Base-by-base conservation (phyloP, 2,113 vertebrate genomes). In the Sylvilagus bachmani region DNA sequence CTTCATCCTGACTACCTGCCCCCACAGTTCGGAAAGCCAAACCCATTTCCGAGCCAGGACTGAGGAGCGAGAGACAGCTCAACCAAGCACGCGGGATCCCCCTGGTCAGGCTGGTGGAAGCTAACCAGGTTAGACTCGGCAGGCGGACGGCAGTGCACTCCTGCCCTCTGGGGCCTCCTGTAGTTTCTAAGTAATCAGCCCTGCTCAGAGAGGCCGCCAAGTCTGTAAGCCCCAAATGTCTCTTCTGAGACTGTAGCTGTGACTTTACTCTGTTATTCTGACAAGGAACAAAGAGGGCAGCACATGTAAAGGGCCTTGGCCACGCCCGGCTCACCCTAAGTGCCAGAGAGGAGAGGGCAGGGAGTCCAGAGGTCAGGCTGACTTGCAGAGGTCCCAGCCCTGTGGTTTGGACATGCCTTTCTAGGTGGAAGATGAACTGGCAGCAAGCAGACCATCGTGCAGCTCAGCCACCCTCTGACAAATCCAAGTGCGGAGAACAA, bases 401-500 rank as follows among this genome's bases (percentile, higher is more conserved):
- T 73, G 4, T 1, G 21, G 27, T 22, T 1, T 78, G n/a, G 85
- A 93, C 78, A 80, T 44, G 58, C 3, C 38, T 92, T 78, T 92
- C 55, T 36, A 73, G 55, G 58, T 49, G 4, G 70, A 86, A 64
- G 71, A 80, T 27, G 16, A 81, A 89, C 73, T 12, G 25, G 51
- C 7, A 55, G 67, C 61, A 87, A 92, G 38, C 24, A 83, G 85
- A 75, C 33, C n/a, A 27, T 19, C 29, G 31, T 17, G 21, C 1
- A 69, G 61, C 44, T 53, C 21, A 13, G 49, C 6, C 70, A 38
- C 36, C 21, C n/a, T 38, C 44, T 66, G 75, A 31, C 25, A 70
- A 84, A 94, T n/a, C 62, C 55, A 31, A 86, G 71, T 84, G 78
- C 58, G 58, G n/a, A 90, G 22, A 95, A 55, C 7, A 85, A 62